Base-by-base conservation (phyloP, 1,140 invertebrate species). In the Cotesia vestalis region DNA sequence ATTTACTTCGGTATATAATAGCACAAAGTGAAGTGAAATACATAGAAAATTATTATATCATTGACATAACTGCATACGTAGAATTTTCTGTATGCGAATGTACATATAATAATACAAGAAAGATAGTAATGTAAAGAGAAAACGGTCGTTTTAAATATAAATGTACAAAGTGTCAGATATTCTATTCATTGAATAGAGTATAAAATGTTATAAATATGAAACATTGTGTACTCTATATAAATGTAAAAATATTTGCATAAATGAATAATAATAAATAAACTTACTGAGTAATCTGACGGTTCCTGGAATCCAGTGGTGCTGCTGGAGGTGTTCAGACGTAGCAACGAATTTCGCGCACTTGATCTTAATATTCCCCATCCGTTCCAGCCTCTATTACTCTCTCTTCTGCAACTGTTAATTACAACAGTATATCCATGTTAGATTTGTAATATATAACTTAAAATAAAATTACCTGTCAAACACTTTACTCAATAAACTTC, bases 311-410 rank as follows among this genome's bases (percentile, higher is more conserved):
- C 75, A 14, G 61, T 72, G 66, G 78, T 73, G 52, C 76, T 75
- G 40, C 61, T 74, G 14, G 62, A 74, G 66, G 78, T 73, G 55
- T 76, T 75, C 36, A 82, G 66, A 52, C 78, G 76, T 5, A 83
- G 75, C 5, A 80, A 69, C 38, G 81, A 73, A 77, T 81, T 80
- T 78, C 80, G 79, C 12, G 75, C 77, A 53, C 73, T 79, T 14
- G 73, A 59, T 71, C 81, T 83, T 76, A 80, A 63, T 76, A 77
- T 80, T 51, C 75, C 75, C 76, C 78, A 80, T 81, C 76, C 79
- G 73, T 79, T 78, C 66, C 75, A 79, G 78, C 81, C 78, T 74
- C 82, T 78, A 77, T 11, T 46, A 46, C 82, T 81, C 73, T 83
- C 78, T 64, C 71, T 73, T 75, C 74, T 76, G 51, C 61, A 72